Base-by-base conservation (phyloP, 2,797 vertebrate genomes). In the Enteromius viviparus region DNA sequence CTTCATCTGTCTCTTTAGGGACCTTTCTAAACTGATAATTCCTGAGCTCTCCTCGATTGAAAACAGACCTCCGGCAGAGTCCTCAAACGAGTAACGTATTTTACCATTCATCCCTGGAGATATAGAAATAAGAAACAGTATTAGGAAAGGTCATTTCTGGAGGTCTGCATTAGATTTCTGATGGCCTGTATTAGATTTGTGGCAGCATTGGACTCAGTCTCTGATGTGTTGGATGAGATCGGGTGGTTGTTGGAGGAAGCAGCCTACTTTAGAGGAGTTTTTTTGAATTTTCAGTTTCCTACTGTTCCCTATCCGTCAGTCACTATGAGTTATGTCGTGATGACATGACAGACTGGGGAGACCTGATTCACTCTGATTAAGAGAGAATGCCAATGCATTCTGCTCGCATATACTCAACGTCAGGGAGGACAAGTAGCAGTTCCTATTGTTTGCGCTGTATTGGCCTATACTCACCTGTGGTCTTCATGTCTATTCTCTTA, bases 41-140 rank as follows among this genome's bases (percentile, higher is more conserved):
- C 96, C 96, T 78, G 95, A 96, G 3, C 87, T 88, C 58, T 95
- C 94, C 65, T 96, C 92, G 85, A 97, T 90, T 84, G 95, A 96
- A 90, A 97, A 97, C 51, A 95, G 94, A 4, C 94, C 94, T 6
- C 95, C 93, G 75, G 93, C 95, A 32, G 95, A 96, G 87, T 93
- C 91, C 62, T 93, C 77, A 70, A 97, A 88, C 0, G 93, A 93
- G 85, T 96, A 97, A 77, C 89, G 92, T 76, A 97, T 89, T 91
- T 93, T 95, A 72, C 90, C 90, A 87, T 96, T 97, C 71, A 93
- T 42, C 29, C 95, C 96, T 97, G 88, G n/a, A 85, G 53, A 78
- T 40, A 51, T 77, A 80, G 10, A 77, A 77, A 76, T 19, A 66
- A 76, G 37, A 82, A 29, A 64, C 21, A 80, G 15, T 11, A 77